Percentiles rank a stretch among this genome's conserved stretches.
Evolutionary conservation across 1,140 invertebrate genomes (phyloP).

Genomic region (Zaprionus gabonicus): DNA sequence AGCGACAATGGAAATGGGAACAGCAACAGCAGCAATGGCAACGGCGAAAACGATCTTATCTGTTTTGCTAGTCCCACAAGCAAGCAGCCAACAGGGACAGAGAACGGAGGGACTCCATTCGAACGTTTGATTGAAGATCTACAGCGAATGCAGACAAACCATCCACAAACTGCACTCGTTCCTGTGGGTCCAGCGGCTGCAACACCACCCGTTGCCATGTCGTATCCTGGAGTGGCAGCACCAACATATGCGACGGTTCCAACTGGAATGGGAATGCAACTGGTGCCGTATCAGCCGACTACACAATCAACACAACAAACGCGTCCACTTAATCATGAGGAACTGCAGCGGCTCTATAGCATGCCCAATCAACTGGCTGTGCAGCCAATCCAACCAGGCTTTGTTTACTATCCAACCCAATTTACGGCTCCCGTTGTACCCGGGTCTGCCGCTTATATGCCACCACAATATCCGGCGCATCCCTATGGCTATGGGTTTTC

Average conservation of each 20-base stretch:
- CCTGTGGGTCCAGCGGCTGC: slow-evolving; percentile 72
- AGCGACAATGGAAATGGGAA: slow-evolving; percentile 45
- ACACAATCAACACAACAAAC: slow-evolving; percentile 55
- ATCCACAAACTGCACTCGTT: slow-evolving; percentile 71
- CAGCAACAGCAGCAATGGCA: slow-evolving; percentile 16
- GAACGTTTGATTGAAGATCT: slow-evolving; percentile 86
- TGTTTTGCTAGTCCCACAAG: slow-evolving; percentile 88
- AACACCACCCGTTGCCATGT: slow-evolving; percentile 38
- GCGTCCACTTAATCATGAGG: slow-evolving; percentile 69
- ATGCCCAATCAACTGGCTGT: slow-evolving; percentile 69
- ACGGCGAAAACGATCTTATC: slow-evolving; percentile 88
- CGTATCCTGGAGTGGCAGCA: slow-evolving; percentile 4
- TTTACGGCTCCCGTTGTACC: slow-evolving; percentile 67
- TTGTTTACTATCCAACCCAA: slow-evolving; percentile 56
- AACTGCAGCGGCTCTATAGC: slow-evolving; percentile 77
- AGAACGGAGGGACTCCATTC: slow-evolving; percentile 83
- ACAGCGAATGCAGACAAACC: slow-evolving; percentile 83
- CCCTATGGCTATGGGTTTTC: slow-evolving; percentile 46
- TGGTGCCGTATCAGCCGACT: slow-evolving; percentile 69
- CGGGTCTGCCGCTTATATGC: slow-evolving; percentile 71
- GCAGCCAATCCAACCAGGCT: slow-evolving; percentile 60
- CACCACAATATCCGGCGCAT: slow-evolving; percentile 73
- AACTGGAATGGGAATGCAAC: slow-evolving; percentile 59
- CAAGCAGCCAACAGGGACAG: slow-evolving; percentile 73
- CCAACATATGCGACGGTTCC: slow-evolving; percentile 50